These are phyloP conservation scores for Clamator glandarius DNA, from an alignment of 2,797 vertebrate species.

Conservation along the genomic window DNA sequence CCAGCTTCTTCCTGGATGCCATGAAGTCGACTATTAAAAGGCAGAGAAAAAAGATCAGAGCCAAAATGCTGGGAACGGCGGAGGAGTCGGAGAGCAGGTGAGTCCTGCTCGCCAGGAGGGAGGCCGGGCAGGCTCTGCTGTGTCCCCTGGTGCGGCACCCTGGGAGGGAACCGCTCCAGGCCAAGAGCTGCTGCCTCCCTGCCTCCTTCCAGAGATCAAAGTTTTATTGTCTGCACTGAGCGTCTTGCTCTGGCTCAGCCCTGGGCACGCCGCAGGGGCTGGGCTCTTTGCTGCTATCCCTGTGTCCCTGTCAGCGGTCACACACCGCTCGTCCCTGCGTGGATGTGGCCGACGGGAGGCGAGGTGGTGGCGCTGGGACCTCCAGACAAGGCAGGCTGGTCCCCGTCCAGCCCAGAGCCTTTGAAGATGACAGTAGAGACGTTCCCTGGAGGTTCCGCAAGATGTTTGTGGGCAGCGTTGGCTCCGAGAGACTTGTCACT, in stretches of 20 bases:
- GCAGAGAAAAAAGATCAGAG: slow-evolving; percentile 90
- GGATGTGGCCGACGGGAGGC: not conserved
- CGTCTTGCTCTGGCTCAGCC: not conserved
- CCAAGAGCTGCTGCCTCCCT: not conserved
- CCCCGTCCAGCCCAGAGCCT: not conserved
- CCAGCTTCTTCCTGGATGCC: slow-evolving; percentile 87
- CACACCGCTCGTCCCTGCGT: fast-evolving
- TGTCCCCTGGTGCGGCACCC: not conserved
- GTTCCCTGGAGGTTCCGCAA: not conserved
- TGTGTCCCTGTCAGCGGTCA: not conserved
- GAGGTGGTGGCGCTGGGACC: not conserved
- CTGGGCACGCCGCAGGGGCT: not conserved
- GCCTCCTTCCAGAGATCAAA: not conserved
- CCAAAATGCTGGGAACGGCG: slow-evolving; percentile 93
- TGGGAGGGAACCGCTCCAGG: not conserved
- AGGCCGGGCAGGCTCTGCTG: not conserved
- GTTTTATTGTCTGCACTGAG: not conserved
- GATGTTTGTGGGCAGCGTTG: fast-evolving
- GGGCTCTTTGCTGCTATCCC: not conserved
- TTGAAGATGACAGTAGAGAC: not conserved
- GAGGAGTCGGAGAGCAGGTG: slow-evolving; percentile 88
- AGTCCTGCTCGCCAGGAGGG: not conserved
- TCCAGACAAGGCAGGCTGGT: not conserved
- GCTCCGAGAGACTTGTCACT: not conserved
- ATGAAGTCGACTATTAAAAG: slow-evolving; percentile 88